Evolutionary conservation across 1,140 invertebrate genomes (phyloP), one percentile per base, ranked within the genome.

Genomic region (Magallana angulata): DNA sequence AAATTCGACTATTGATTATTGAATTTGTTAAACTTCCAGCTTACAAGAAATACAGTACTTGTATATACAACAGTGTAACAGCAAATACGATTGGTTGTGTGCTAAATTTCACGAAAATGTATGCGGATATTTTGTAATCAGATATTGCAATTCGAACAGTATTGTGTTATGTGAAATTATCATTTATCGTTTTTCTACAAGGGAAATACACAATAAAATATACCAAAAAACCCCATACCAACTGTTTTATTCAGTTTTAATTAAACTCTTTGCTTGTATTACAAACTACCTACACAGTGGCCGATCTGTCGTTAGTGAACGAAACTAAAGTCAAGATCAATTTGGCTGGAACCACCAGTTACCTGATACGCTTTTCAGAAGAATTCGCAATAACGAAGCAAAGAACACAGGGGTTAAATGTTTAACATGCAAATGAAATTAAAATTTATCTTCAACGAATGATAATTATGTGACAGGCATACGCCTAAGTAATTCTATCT

Each of bases 401-500:
- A 36, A 11, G 30, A 76, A 18, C 8, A 18, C 68, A 76, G 24
- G 24, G 68, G 68, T 76, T 76, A 76, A 30, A 62, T 76, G 68
- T 76, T 76, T 76, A 30, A 76, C 68, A 76, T 76, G 24, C 24
- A 30, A 76, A 76, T 76, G 68, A 76, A 76, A 16, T 62, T 62
- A n/a, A 76, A 5, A 76, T 30, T 12, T 30, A 8, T 30, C 68
- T 76, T 76, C 60, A 62, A 62, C 14, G 14, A 30, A 76, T 12
- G 9, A 30, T 12, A 76, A 76, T 24, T 12, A 30, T 76, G 7
- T 76, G 68, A 30, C 68, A 76, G 24, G 68, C 24, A 76, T 76
- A 76, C 68, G 68, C 68, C 68, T 76, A 64, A n/a, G 16, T 76
- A 36, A 11, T 18, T 30, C 5, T 76, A 12, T 76, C 68, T 76